Evolutionary conservation across 1,140 invertebrate species (phyloP).

Genomic region (Drosophila pandora): DNA sequence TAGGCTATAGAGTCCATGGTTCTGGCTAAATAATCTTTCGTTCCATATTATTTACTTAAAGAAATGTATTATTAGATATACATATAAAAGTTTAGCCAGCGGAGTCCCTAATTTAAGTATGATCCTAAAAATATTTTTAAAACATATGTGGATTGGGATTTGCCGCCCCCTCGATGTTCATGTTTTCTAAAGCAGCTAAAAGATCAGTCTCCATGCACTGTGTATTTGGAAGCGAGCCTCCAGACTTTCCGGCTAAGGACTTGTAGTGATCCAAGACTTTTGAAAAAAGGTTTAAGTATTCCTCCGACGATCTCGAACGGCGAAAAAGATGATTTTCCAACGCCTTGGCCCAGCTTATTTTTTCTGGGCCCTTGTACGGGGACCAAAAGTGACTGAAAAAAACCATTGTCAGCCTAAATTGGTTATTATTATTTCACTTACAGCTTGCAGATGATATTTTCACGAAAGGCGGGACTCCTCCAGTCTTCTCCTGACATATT

Average conservation of each 20-base stretch:
- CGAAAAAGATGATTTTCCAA: not conserved
- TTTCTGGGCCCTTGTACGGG: not conserved
- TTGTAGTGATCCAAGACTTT: not conserved
- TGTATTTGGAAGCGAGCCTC: not conserved
- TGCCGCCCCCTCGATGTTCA: not conserved
- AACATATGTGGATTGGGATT: not conserved
- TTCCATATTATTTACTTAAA: no score
- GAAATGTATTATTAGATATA: no score
- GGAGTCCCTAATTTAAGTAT: no score
- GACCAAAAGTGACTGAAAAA: not conserved
- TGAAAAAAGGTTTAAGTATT: not conserved
- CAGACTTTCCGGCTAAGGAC: not conserved
- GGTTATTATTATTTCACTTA: not conserved
- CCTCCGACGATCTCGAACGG: not conserved
- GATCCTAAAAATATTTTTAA: not conserved
- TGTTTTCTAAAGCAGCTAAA: slow-evolving; percentile 1
- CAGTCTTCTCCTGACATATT: not conserved
- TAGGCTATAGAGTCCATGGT: no score
- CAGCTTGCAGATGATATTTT: not conserved
- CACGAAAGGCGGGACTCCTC: not conserved
- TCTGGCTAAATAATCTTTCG: no score
- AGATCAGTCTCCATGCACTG: slow-evolving; percentile 1
- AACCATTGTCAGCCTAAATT: not conserved
- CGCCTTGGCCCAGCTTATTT: not conserved
- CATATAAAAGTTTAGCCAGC: no score